Conservation (phyloP, 2,888 invertebrate genomes). For the Anarsia innoxiella region DNA sequence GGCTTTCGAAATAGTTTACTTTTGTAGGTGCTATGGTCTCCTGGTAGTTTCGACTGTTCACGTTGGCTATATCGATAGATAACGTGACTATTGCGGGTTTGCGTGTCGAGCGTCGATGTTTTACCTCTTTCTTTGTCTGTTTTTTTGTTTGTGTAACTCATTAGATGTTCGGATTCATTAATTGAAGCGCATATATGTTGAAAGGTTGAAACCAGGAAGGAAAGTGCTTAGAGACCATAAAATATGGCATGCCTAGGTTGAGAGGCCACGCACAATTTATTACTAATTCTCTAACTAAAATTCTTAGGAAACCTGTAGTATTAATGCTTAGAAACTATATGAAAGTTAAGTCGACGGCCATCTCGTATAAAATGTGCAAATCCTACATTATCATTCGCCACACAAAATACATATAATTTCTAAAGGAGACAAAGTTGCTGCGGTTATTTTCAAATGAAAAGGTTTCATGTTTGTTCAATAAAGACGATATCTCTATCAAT, state of each 20-base stretch:
- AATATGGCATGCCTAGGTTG: constrained; percentile 9
- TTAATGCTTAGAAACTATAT: constrained; percentile 1
- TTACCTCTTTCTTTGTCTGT: constrained; percentile 7
- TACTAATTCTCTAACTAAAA: constrained; percentile 8
- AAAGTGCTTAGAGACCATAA: constrained; percentile 9
- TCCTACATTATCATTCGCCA: too few species aligned
- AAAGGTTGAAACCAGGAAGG: constrained; percentile 11
- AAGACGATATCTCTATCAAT: too few species aligned
- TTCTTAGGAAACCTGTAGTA: constrained; percentile 6
- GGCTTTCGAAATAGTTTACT: constrained; percentile 66
- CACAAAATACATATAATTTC: too few species aligned
- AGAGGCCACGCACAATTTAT: constrained; percentile 7
- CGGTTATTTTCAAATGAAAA: too few species aligned
- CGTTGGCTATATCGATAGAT: constrained; percentile 69
- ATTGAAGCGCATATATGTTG: constrained; percentile 6
- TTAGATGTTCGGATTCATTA: constrained; percentile 8
- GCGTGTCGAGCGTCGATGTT: constrained; percentile 23
- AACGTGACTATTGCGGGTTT: constrained; percentile 39
- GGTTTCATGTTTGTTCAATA: too few species aligned
- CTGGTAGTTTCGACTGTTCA: constrained; percentile 69
- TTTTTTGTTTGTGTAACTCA: background rate
- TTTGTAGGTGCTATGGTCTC: constrained; percentile 54
- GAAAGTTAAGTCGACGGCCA: background rate
- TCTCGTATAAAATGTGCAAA: too few species aligned
- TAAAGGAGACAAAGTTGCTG: too few species aligned